These are phyloP conservation scores for Seira sanloemensis DNA, from an alignment of 2,888 invertebrate species.

Conservation along the genomic window DNA sequence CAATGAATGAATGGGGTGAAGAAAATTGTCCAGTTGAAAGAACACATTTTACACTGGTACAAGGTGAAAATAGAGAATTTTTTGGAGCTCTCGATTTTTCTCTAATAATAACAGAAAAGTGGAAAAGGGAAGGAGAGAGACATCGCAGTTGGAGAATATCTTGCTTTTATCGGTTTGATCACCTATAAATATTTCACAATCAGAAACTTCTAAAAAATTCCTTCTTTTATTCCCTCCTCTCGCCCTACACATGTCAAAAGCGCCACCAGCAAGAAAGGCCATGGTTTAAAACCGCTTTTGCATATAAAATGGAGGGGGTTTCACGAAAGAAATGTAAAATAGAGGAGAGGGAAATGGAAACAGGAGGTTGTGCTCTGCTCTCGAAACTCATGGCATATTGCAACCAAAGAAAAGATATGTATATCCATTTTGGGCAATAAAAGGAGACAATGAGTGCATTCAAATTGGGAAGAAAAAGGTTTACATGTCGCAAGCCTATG, in stretches of 20 bases:
- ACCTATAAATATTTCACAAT: slow-evolving; percentile 74
- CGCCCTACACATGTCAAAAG: not conserved
- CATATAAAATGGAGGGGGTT: slow-evolving; percentile 38
- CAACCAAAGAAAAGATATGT: slow-evolving; percentile 66
- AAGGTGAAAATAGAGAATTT: not conserved
- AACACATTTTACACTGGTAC: not conserved
- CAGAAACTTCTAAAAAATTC: slow-evolving; percentile 69
- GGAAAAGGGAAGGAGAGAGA: slow-evolving; percentile 25
- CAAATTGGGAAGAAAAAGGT: slow-evolving; percentile 41
- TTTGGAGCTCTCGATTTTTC: not conserved
- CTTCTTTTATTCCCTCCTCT: slow-evolving; percentile 12
- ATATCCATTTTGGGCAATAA: slow-evolving; percentile 73
- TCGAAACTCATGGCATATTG: slow-evolving; percentile 20
- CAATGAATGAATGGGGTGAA: slow-evolving; percentile 13
- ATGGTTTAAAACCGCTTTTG: slow-evolving; percentile 31
- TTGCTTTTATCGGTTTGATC: slow-evolving; percentile 72
- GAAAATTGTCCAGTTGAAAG: slow-evolving; percentile 36
- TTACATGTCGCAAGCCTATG: slow-evolving; percentile 20
- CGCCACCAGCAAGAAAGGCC: slow-evolving; percentile 15
- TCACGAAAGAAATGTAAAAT: not conserved
- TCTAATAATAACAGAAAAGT: not conserved
- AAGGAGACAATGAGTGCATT: slow-evolving; percentile 64
- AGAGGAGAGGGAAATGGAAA: not conserved
- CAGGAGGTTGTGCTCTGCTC: slow-evolving; percentile 1
- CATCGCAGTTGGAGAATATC: slow-evolving; percentile 66